Percentiles rank a stretch among this genome's conserved stretches.
These are phyloP conservation scores for Ursus arctos DNA, from an alignment of 2,113 vertebrate species.

Conservation along the genomic window DNA sequence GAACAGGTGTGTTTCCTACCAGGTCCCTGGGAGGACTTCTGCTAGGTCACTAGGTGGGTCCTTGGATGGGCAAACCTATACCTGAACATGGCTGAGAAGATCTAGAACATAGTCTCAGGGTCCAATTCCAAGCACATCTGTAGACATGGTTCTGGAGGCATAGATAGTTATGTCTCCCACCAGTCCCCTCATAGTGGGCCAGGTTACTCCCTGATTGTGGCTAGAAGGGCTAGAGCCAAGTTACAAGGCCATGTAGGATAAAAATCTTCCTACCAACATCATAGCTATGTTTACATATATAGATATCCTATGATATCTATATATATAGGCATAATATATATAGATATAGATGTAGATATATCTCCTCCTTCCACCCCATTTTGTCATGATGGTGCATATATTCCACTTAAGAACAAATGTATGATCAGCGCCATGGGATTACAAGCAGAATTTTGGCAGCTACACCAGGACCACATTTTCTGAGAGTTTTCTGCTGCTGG, in stretches of 20 bases:
- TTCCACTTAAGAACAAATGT: neutral
- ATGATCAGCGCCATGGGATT: neutral
- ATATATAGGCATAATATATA: too few relatives aligned
- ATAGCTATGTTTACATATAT: neutral
- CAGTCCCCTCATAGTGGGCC: neutral
- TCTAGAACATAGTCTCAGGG: neutral
- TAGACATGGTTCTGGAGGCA: neutral
- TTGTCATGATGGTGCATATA: neutral
- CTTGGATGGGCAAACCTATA: neutral
- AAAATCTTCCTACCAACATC: neutral
- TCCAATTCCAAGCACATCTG: neutral
- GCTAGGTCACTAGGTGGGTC: neutral
- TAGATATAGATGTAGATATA: too few relatives aligned
- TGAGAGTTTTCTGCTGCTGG: neutral
- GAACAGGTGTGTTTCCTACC: neutral
- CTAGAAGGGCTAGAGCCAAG: neutral
- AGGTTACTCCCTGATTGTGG: neutral
- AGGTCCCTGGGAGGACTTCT: neutral
- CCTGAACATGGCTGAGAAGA: neutral
- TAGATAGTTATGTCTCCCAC: neutral
- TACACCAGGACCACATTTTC: neutral
- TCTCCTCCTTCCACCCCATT: neutral
- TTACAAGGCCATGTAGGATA: neutral
- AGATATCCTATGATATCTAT: too few relatives aligned
- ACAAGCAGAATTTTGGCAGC: neutral